A percentile compares a stretch with the other conserved stretches of the same genome.
Evolutionary conservation across 2,888 invertebrate species (phyloP).

Genomic region (Drosophila incognita): DNA sequence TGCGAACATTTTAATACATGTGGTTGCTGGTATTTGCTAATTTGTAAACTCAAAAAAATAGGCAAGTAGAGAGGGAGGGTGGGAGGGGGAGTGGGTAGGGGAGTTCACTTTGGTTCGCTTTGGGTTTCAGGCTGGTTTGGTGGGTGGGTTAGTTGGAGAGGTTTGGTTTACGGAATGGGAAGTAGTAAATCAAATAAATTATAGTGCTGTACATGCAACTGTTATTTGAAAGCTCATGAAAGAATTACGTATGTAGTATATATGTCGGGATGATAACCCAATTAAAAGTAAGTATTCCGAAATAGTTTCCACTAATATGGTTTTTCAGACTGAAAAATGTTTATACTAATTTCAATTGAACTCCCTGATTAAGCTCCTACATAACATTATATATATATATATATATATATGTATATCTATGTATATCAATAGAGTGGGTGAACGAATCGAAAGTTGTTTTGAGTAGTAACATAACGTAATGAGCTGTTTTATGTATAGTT

Average conservation of each 20-base stretch:
- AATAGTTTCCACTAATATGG: conserved; percentile 9
- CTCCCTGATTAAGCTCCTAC: conserved; percentile 4
- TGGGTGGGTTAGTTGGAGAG: neutral
- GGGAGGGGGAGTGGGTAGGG: conserved; percentile 1
- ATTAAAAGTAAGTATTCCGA: conserved; percentile 21
- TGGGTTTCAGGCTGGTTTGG: neutral
- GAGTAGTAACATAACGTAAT: conserved; percentile 2
- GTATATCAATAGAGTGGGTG: neutral
- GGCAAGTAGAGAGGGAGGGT: neutral
- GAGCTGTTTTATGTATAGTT: conserved; percentile 4
- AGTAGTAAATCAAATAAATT: conserved; percentile 48
- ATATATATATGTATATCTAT: neutral
- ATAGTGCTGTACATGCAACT: conserved; percentile 71
- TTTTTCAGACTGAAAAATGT: conserved; percentile 2
- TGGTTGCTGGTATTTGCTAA: conserved; percentile 41
- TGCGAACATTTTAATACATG: conserved; percentile 53
- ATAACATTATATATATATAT: neutral
- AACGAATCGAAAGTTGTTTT: conserved; percentile 1
- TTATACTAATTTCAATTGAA: conserved; percentile 7
- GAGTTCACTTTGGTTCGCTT: neutral
- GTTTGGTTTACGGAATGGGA: neutral
- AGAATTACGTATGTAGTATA: conserved; percentile 32
- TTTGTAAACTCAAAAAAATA: conserved; percentile 42
- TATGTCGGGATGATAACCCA: conserved; percentile 41
- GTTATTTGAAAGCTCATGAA: conserved; percentile 58